Conservation (phyloP, 2,113 vertebrate species). For the Thermophis baileyi region DNA sequence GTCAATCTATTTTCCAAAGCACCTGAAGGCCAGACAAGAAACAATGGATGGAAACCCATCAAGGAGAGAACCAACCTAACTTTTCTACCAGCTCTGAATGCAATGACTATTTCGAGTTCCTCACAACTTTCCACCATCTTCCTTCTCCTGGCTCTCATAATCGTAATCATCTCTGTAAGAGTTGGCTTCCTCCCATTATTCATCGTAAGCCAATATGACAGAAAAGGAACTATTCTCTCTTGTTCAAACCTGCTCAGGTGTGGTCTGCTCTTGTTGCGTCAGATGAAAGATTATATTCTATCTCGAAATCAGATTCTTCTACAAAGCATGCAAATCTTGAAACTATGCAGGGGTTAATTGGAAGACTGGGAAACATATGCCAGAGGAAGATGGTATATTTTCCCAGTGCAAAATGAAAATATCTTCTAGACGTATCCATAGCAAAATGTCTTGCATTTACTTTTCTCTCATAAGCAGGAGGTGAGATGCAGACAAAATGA, state of each 20-base stretch:
- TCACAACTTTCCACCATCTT: background rate
- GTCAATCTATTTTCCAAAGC: background rate
- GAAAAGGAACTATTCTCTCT: conserved; percentile 6
- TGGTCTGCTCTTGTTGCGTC: background rate
- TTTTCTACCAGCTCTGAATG: background rate
- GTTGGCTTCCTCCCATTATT: background rate
- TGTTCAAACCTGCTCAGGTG: conserved; percentile 28
- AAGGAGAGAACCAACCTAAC: background rate
- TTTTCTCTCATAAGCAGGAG: background rate
- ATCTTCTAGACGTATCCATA: background rate
- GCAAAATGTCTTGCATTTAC: background rate
- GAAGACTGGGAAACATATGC: background rate
- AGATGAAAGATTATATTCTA: conserved; percentile 31
- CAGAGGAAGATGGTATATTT: background rate
- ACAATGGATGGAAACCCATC: background rate
- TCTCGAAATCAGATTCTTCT: conserved; percentile 6
- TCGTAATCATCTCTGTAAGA: background rate
- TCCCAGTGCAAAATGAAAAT: background rate
- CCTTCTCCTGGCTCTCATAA: background rate
- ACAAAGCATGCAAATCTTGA: background rate
- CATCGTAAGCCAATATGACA: conserved; percentile 8
- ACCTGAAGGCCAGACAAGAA: background rate
- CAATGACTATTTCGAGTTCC: background rate
- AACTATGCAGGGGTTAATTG: background rate
- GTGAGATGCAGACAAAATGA: background rate